A percentile compares a stretch with the other conserved stretches of the same genome.
Evolutionary conservation across 1,140 invertebrate species (phyloP).

Genomic region (Psix sp.): DNA sequence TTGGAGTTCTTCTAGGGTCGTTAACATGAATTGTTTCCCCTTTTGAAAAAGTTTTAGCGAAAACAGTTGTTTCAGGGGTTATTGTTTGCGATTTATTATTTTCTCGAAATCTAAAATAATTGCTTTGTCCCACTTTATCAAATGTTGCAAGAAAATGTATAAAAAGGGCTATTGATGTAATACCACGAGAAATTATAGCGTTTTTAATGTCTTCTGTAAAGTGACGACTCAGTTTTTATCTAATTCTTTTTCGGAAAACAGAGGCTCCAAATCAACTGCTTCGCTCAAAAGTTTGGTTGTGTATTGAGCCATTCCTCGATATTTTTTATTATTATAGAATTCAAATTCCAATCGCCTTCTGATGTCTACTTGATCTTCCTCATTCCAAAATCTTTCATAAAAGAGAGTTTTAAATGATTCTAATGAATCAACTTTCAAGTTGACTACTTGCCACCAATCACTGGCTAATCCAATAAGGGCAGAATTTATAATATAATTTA

Average conservation of each 20-base stretch:
- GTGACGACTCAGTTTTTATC: not conserved
- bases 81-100: no score
- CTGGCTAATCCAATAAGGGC: no score
- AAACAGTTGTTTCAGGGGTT: no score
- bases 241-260: not conserved
- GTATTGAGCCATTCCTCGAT: not conserved
- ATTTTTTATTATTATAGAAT: not conserved
- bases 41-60: no score
- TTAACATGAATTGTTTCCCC: no score
- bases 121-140: not conserved
- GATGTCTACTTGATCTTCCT: not conserved
- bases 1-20: no score
- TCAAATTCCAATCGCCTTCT: not conserved
- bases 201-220: conserved; percentile 1
- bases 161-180: not conserved
- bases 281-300: not conserved
- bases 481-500: no score
- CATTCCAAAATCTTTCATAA: no score
- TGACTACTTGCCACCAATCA: no score
- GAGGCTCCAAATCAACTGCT: not conserved
- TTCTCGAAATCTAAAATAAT: not conserved
- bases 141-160: not conserved
- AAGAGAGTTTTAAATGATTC: no score
- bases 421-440: no score
- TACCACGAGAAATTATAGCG: not conserved